A percentile compares a stretch with the other conserved stretches of the same genome.
phyloP scores from a whole-genome alignment of 2,888 invertebrate species.

The Lampropteryx suffumata region DNA sequence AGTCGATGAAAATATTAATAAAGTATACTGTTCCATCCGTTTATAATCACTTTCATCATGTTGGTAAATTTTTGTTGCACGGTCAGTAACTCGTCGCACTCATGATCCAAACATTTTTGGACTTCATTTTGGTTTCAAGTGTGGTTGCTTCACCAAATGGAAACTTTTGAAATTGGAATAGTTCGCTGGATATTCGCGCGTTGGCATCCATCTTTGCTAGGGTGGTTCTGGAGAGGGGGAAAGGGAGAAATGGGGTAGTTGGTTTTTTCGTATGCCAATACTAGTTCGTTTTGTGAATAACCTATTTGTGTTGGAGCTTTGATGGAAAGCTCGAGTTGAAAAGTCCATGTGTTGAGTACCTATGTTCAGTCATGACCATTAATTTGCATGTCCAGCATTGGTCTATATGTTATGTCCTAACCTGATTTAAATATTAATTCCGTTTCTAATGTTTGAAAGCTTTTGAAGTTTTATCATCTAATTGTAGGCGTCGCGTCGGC shows the following conservation, averaged over 20 bases:
- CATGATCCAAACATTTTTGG: slow-evolving; percentile 40
- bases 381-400: slow-evolving; percentile 8
- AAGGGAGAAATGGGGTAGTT: slow-evolving; percentile 40
- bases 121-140: slow-evolving; percentile 58
- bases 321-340: slow-evolving; percentile 33
- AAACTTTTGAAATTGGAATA: slow-evolving; percentile 79
- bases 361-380: slow-evolving; percentile 7
- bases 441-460: too few species aligned
- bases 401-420: too few species aligned
- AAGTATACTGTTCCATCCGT: too few species aligned
- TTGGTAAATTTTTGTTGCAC: neutral
- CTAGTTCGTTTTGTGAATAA: slow-evolving; percentile 58
- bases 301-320: slow-evolving; percentile 56
- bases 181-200: slow-evolving; percentile 68
- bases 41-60: too few species aligned
- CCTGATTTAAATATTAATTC: too few species aligned
- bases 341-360: slow-evolving; percentile 18
- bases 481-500: neutral
- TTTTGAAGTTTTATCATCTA: too few species aligned
- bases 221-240: slow-evolving; percentile 45
- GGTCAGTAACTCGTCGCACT: slow-evolving; percentile 2
- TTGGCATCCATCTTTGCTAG: slow-evolving; percentile 70
- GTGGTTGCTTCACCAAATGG: slow-evolving; percentile 64
- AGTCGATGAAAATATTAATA: too few species aligned
- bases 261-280: slow-evolving; percentile 64